phyloP scores from a whole-genome alignment of 2,797 vertebrate genomes.

The Malacoraja senta region DNA sequence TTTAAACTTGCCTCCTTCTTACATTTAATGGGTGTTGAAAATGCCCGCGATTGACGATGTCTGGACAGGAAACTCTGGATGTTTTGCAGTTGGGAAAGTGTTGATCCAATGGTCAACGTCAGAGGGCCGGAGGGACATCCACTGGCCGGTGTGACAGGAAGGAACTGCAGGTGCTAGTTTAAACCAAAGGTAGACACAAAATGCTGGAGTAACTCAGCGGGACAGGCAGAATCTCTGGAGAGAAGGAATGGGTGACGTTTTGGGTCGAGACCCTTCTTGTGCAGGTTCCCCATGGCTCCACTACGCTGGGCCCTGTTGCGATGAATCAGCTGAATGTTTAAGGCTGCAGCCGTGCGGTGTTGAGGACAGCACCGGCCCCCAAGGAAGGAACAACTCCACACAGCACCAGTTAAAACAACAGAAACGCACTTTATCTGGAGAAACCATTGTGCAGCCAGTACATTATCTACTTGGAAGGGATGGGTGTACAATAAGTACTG shows the following conservation, averaged over 20 bases:
- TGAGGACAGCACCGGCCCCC: no score
- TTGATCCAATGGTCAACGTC: background rate
- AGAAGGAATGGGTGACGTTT: no score
- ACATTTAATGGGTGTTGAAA: background rate
- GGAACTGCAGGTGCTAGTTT: no score
- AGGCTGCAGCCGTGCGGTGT: background rate
- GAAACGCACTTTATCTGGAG: background rate
- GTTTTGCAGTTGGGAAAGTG: background rate
- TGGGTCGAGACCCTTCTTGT: no score
- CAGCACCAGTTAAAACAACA: no score
- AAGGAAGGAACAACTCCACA: background rate
- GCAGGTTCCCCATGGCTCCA: no score
- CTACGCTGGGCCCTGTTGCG: background rate
- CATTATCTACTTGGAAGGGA: background rate
- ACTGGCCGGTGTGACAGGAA: no score
- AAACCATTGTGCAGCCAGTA: background rate
- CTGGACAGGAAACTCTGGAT: constrained; percentile 13
- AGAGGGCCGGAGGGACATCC: no score
- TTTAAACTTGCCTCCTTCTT: background rate
- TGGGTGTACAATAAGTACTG: background rate
- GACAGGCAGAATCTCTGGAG: no score
- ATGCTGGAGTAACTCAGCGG: no score
- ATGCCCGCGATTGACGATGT: background rate
- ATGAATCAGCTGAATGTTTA: background rate
- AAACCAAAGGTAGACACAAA: no score